Conservation (phyloP, 1,140 invertebrate species). For the Diachasma alloeum region DNA sequence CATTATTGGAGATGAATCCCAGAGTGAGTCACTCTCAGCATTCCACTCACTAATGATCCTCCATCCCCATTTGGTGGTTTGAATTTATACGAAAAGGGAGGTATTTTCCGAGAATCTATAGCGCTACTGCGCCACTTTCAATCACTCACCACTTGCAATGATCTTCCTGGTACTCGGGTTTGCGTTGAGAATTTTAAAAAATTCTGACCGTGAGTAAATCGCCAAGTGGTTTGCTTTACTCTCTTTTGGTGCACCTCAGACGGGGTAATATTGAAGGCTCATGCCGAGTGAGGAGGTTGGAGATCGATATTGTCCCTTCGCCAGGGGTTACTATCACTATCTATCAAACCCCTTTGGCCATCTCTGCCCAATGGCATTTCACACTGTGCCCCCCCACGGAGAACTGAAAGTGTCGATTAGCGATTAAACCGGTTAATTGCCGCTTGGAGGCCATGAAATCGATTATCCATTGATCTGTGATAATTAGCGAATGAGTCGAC, state of each 20-base stretch:
- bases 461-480: slow-evolving; percentile 11
- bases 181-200: not conserved
- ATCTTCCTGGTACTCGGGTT: not conserved
- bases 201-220: not conserved
- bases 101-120: no score
- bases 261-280: not conserved
- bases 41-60: no score
- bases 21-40: no score
- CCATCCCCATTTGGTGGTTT: no score
- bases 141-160: no score
- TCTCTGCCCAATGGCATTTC: not conserved
- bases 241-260: not conserved
- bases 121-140: no score
- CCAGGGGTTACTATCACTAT: not conserved
- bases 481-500: not conserved
- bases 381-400: no score
- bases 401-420: slow-evolving; percentile 12
- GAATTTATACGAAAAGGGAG: no score
- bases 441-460: not conserved
- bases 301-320: slow-evolving; percentile 2
- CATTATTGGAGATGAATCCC: no score
- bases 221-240: not conserved
- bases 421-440: slow-evolving; percentile 10
- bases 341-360: slow-evolving; percentile 5
- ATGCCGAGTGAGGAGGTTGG: not conserved